phyloP scores from a whole-genome alignment of 2,888 invertebrate genomes.

The Strigamia crassipes region DNA sequence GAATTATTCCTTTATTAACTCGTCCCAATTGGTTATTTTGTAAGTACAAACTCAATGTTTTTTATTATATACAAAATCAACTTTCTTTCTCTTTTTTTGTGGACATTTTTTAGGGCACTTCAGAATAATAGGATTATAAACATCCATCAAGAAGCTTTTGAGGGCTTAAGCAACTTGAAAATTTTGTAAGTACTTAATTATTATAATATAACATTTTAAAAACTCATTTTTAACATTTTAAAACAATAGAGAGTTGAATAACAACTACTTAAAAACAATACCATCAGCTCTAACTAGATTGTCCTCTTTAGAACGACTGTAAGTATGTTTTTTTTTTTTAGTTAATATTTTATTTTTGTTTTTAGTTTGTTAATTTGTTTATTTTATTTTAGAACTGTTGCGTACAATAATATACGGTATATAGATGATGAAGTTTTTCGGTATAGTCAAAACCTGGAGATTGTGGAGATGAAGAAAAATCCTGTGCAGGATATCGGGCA shows the following conservation, averaged over 20 bases:
- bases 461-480: constrained; percentile 79
- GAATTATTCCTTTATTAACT: constrained; percentile 22
- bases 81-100: not conserved
- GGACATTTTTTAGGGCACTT: not conserved
- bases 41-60: constrained; percentile 2
- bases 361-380: not conserved
- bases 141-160: constrained; percentile 38
- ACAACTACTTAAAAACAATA: constrained; percentile 31
- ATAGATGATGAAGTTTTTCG: constrained; percentile 13
- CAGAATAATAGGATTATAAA: constrained; percentile 25
- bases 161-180: constrained; percentile 24
- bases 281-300: constrained; percentile 22
- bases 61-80: not conserved
- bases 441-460: not conserved
- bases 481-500: constrained; percentile 73
- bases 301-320: constrained; percentile 14
- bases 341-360: not conserved
- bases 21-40: constrained; percentile 39
- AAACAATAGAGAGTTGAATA: constrained; percentile 39
- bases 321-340: not conserved
- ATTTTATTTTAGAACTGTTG: not conserved
- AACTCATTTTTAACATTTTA: not conserved
- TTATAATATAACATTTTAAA: not conserved
- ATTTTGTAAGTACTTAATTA: constrained; percentile 17
- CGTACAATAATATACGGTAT: constrained; percentile 17